Evolutionary conservation across 1,140 invertebrate species (phyloP), one percentile per base, ranked within the genome.

Genomic region (Mycetomoellerius zeteki): DNA sequence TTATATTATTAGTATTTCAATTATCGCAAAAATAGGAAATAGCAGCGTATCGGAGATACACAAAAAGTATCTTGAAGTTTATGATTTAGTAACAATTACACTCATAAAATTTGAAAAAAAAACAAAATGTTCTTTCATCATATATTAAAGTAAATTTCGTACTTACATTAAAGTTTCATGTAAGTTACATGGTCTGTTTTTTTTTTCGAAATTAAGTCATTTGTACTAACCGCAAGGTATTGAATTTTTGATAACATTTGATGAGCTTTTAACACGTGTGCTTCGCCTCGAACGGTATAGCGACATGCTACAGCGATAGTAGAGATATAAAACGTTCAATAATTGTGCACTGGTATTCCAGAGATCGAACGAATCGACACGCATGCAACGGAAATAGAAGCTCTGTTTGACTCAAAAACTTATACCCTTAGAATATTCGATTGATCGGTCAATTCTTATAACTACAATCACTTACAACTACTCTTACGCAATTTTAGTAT

Each of bases 281-380:
- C 12, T 21, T 54, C 43, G 43, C 6, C 52, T 37, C 43, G 21
- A 30, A 67, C n/a, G 76, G 12, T 50, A 78, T 33, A 27, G 62
- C 50, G 33, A 56, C 8, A 14, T 52, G 43, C 47, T 27, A 27
- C 14, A 5, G n/a, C 30, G 62, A 56, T 67, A 81, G 21, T 24
- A 8, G 43, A 56, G 52, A 84, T 37, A 58, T 27, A 52, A 54
- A 69, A 62, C 47, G 69, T 33, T 71, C 16, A 62, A 52, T 77
- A 67, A 86, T 52, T n/a, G 30, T 14, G 37, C 19, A 33, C 21
- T 33, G 67, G 52, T 58, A 56, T 82, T 27, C 37, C 78, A n/a
- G 43, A 64, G 21, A 81, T 72, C 65, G 56, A 62, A 73, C 21
- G 52, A 84, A 58, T 76, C 56, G 21, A 65, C 62, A 43, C n/a